Evolutionary conservation across 2,888 invertebrate species (phyloP), one percentile per base, ranked within the genome.

Genomic region (Pandemis heparana): DNA sequence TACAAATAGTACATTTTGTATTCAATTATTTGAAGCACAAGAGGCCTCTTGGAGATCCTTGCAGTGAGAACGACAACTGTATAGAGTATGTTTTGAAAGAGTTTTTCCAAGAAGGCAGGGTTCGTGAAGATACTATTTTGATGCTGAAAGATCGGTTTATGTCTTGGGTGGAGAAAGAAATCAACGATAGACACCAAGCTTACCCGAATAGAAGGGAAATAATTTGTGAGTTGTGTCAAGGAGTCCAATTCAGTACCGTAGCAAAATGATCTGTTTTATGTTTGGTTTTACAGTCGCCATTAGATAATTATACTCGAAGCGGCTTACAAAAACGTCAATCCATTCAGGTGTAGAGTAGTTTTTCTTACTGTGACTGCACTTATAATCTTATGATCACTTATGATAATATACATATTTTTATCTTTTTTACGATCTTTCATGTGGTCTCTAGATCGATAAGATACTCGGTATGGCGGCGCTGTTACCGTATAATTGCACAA

Each of bases 21-120:
- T 93, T 92, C 59, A 89, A 92, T 69, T 94, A 91, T 69, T 82
- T 94, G 85, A 92, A 91, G 78, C 88, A 88, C 5, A 41, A 89
- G 41, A 85, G 91, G 70, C 93, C 93, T 5, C 76, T 94, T 0
- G 94, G 94, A 0, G 89, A 91, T 4, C 75, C 87, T 0, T 83
- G 84, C 71, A 75, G 79, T 0, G 83, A 89, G 0, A 81, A 79
- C 0, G 94, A 94, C 70, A 90, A 90, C 46, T 87, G 89, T 3
- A 90, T 94, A n/a, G 72, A 87, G 0, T 80, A 89, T 14, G 85
- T 92, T 1, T 73, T 95, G 9, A 90, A 87, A 75, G 91, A 92
- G 75, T 94, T 94, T 78, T 94, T 94, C 81, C 91, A 92, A 79
- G 90, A 94, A 18, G 94, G 94, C 0, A 78, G 83, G 0, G 83